A percentile compares a stretch with the other conserved stretches of the same genome.
Evolutionary conservation across 2,888 invertebrate species (phyloP).

Genomic region (Phyto melanocephala): DNA sequence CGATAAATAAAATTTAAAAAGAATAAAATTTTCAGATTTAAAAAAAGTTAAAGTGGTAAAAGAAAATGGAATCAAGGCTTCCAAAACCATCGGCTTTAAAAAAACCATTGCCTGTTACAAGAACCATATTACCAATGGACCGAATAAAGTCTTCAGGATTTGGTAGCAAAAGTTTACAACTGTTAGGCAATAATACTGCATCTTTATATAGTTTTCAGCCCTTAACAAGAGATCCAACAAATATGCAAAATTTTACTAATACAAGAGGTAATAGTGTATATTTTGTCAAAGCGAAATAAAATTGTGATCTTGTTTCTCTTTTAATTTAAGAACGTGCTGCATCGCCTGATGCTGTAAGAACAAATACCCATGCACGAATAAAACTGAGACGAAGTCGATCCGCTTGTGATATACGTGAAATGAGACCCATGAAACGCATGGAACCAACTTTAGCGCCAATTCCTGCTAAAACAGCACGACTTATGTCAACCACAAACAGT

Average conservation of each 20-base stretch:
- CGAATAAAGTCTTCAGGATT: constrained; percentile 70
- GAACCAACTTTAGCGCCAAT: constrained; percentile 73
- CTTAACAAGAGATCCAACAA: constrained; percentile 67
- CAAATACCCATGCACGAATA: constrained; percentile 49
- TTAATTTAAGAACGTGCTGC: constrained; percentile 68
- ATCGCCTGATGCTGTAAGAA: constrained; percentile 71
- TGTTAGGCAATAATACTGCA: constrained; percentile 13
- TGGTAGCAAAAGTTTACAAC: constrained; percentile 43
- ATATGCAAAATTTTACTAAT: constrained; percentile 57
- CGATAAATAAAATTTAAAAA: background rate
- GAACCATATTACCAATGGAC: constrained; percentile 74
- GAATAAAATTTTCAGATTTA: background rate
- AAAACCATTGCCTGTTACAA: constrained; percentile 70
- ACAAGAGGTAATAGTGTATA: constrained; percentile 67
- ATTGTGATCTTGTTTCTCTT: background rate
- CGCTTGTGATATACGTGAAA: constrained; percentile 72
- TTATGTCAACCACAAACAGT: constrained; percentile 32
- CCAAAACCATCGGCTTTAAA: constrained; percentile 77
- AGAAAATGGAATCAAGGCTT: constrained; percentile 80
- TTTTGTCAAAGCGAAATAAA: background rate
- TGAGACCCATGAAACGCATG: constrained; percentile 69
- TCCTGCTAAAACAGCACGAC: constrained; percentile 72
- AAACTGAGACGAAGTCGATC: constrained; percentile 75
- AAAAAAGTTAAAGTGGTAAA: background rate
- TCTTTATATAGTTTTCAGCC: constrained; percentile 60